Conservation (phyloP, 2,113 vertebrate species). For the Lontra canadensis region DNA sequence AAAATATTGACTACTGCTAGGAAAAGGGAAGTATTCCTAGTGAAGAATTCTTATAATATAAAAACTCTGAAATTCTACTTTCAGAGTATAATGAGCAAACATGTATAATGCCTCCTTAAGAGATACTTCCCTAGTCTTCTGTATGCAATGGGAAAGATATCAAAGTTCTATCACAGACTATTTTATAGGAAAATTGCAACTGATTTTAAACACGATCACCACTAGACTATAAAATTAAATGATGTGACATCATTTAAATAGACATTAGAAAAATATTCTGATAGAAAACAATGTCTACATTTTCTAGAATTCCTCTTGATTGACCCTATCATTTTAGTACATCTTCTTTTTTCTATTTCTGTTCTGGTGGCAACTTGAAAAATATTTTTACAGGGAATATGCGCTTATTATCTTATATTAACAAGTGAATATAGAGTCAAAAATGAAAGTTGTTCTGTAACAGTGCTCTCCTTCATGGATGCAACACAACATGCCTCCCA, state of each 20-base stretch:
- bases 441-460: background rate
- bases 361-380: background rate
- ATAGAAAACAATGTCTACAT: background rate
- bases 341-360: background rate
- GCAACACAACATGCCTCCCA: background rate
- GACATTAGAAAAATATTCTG: background rate
- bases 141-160: background rate
- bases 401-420: background rate
- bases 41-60: background rate
- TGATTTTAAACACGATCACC: background rate
- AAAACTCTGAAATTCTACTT: background rate
- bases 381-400: background rate
- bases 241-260: background rate
- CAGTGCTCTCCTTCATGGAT: background rate
- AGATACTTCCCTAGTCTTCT: background rate
- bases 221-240: conserved; percentile 35
- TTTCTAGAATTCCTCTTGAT: background rate
- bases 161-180: background rate
- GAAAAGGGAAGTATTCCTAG: background rate
- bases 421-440: background rate
- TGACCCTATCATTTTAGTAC: background rate
- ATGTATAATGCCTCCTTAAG: background rate
- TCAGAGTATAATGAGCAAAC: background rate
- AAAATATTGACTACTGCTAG: background rate
- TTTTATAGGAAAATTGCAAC: background rate